phyloP scores from a whole-genome alignment of 2,113 vertebrate genomes.

The Heptranchias perlo region DNA sequence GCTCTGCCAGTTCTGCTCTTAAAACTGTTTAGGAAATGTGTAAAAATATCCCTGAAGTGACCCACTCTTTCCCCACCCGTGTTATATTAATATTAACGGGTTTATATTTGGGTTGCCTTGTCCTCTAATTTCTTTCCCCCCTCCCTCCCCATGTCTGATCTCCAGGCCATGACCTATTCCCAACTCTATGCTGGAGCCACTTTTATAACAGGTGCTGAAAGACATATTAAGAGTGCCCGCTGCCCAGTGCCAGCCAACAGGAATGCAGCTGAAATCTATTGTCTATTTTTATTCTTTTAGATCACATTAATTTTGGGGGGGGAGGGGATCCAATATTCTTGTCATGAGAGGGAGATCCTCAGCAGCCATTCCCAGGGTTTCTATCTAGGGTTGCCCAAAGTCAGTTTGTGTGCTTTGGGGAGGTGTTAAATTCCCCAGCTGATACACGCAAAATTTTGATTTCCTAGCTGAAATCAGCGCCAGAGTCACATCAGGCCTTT shows the following conservation, averaged over 20 bases:
- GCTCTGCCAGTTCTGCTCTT: background rate
- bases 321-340: background rate
- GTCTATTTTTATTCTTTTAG: background rate
- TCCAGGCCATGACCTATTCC: background rate
- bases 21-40: background rate
- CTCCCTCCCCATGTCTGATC: background rate
- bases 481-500: background rate
- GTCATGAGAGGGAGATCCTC: background rate
- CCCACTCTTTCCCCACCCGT: background rate
- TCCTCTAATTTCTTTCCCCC: background rate
- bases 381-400: too few species aligned
- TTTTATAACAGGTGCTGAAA: background rate
- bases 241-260: background rate
- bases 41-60: background rate
- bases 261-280: background rate
- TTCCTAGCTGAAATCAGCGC: background rate
- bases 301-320: too few species aligned
- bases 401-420: background rate
- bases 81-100: background rate
- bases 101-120: too few species aligned
- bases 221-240: background rate
- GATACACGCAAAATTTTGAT: background rate
- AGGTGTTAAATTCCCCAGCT: background rate
- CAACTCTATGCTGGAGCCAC: background rate
- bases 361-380: too few species aligned